Evolutionary conservation across 2,888 invertebrate species (phyloP), one percentile per base, ranked within the genome.

Genomic region (Acanthosepion pharaonis): DNA sequence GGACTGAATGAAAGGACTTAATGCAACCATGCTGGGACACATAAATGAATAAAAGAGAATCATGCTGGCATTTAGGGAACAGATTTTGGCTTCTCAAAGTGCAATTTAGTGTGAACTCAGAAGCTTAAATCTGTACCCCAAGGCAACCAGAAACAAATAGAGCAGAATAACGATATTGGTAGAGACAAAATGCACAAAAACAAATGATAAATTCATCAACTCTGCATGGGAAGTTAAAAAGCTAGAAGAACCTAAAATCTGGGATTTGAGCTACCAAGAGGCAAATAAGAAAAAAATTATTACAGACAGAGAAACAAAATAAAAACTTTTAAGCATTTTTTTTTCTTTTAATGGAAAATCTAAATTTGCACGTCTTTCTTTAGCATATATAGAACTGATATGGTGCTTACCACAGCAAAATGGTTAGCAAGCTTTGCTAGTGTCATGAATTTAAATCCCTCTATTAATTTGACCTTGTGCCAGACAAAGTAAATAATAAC

Each of bases 31-130:
- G 78, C 78, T 78, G 78, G 78, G 78, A 78, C n/a, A 18, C 15
- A 78, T 78, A 78, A 78, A 78, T 5, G 2, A 15, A 78, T 42
- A 78, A 78, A n/a, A 18, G 78, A 11, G 23, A 33, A 5, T 33
- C 78, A 78, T 78, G 78, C 78, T 78, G 78, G 33, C n/a, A 78
- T 78, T 78, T 78, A 78, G 33, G n/a, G 78, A n/a, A n/a, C 78
- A 18, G n/a, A 78, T 33, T 11, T 78, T 18, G 78, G 78, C n/a
- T 33, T 78, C 78, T 78, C n/a, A n/a, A 18, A 59, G 59, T 59
- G 23, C 59, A 23, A 42, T 59, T 78, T 78, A 2, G 78, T 78
- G 78, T n/a, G 78, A 78, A 78, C 78, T 78, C 15, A 78, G 78
- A 8, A 78, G n/a, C n/a, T 33, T 33, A n/a, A 78, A 15, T n/a